Conservation (phyloP, 2,888 invertebrate species). For the Patella pellucida region DNA sequence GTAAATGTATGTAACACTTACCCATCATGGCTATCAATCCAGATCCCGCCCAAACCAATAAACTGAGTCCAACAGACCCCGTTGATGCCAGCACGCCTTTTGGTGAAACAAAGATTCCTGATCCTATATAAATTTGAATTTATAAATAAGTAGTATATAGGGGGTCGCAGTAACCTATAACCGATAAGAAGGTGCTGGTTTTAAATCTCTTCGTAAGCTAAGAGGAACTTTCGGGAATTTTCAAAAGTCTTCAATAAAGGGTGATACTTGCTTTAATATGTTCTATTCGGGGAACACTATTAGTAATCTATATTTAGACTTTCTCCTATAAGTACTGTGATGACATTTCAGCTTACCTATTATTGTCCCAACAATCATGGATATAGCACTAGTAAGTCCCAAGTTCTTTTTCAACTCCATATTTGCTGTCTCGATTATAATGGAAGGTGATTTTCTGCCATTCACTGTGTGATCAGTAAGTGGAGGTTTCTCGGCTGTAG, state of each 20-base stretch:
- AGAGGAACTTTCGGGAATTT: no score
- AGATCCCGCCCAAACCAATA: constrained; percentile 39
- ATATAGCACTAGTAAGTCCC: background rate
- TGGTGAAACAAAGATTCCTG: constrained; percentile 98
- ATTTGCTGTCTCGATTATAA: background rate
- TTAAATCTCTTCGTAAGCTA: no score
- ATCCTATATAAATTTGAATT: constrained; percentile 76
- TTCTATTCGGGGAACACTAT: no score
- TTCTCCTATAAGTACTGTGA: no score
- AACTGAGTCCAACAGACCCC: constrained; percentile 85
- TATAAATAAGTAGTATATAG: background rate
- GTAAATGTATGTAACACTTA: background rate
- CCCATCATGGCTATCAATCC: constrained; percentile 32
- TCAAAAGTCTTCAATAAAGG: no score
- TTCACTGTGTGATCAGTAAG: background rate
- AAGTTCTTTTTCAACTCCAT: constrained; percentile 1
- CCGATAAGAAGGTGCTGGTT: no score
- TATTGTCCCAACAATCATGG: constrained; percentile 2
- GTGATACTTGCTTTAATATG: no score
- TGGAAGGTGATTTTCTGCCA: background rate
- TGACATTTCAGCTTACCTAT: background rate
- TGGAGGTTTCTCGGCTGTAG: background rate
- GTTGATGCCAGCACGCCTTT: constrained; percentile 87
- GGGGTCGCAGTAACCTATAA: no score
- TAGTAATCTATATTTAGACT: no score